Conservation (phyloP, 2,113 vertebrate species). For the Passerina amoena region DNA sequence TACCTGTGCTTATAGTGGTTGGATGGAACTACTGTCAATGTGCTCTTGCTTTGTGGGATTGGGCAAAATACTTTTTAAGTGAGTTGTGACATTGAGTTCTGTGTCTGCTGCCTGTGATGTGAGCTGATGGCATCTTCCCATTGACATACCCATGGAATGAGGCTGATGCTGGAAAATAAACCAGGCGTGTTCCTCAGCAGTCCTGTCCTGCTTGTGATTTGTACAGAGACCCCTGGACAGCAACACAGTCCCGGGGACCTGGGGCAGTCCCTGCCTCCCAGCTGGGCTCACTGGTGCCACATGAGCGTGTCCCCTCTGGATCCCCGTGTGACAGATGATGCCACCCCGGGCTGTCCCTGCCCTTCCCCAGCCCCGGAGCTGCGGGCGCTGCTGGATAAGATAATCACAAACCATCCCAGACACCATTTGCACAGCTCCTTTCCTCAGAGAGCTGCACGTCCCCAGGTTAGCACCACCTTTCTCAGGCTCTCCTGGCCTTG, state of each 20-base stretch:
- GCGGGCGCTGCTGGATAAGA: neutral
- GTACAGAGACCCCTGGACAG: too few species aligned
- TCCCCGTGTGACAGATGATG: neutral
- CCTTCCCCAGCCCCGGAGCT: neutral
- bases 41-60: neutral
- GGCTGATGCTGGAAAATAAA: neutral
- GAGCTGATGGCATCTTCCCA: neutral
- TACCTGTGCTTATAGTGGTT: neutral
- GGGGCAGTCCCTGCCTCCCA: neutral
- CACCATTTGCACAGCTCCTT: neutral
- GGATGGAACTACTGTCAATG: neutral
- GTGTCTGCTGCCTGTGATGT: neutral
- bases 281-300: neutral
- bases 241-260: neutral
- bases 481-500: neutral
- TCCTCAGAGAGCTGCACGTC: neutral
- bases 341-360: fast-evolving
- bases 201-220: fast-evolving
- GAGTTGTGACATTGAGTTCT: neutral
- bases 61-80: neutral
- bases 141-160: neutral
- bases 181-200: neutral
- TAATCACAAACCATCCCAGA: neutral
- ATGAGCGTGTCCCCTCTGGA: fast-evolving
- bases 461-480: neutral